phyloP scores from a whole-genome alignment of 2,888 invertebrate genomes.

The Priocnemis perturbator region DNA sequence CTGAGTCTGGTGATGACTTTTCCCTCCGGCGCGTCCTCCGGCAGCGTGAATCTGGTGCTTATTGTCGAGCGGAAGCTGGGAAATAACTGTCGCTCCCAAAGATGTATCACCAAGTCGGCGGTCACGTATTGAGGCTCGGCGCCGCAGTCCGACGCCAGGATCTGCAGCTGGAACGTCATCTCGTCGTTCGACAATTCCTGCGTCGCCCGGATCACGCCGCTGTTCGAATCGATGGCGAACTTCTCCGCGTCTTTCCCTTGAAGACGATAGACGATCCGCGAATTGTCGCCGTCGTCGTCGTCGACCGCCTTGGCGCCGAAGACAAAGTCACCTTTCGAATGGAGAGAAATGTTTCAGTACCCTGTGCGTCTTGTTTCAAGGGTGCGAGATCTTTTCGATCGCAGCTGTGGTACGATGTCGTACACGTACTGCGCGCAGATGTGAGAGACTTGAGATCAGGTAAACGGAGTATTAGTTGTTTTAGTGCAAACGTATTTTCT shows the following conservation, averaged over 20 bases:
- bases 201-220: slow-evolving; percentile 91
- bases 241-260: slow-evolving; percentile 86
- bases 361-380: too few relatives aligned
- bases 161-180: slow-evolving; percentile 82
- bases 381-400: too few relatives aligned
- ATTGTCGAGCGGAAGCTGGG: slow-evolving; percentile 86
- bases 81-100: slow-evolving; percentile 86
- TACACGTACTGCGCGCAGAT: too few relatives aligned
- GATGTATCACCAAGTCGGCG: slow-evolving; percentile 85
- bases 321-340: slow-evolving; percentile 82
- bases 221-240: slow-evolving; percentile 87
- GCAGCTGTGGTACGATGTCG: too few relatives aligned
- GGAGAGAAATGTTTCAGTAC: neutral
- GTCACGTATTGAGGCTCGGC: slow-evolving; percentile 81
- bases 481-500: too few relatives aligned
- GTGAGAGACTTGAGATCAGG: too few relatives aligned
- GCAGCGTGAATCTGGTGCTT: slow-evolving; percentile 84
- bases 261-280: slow-evolving; percentile 86
- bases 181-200: slow-evolving; percentile 81
- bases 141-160: slow-evolving; percentile 90
- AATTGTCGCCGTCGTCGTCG: slow-evolving; percentile 88
- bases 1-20: slow-evolving; percentile 85
- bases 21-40: slow-evolving; percentile 88
- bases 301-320: slow-evolving; percentile 93
- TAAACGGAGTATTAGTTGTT: too few relatives aligned